Evolutionary conservation across 2,797 vertebrate genomes (phyloP).

Genomic region (Perodicticus potto): DNA sequence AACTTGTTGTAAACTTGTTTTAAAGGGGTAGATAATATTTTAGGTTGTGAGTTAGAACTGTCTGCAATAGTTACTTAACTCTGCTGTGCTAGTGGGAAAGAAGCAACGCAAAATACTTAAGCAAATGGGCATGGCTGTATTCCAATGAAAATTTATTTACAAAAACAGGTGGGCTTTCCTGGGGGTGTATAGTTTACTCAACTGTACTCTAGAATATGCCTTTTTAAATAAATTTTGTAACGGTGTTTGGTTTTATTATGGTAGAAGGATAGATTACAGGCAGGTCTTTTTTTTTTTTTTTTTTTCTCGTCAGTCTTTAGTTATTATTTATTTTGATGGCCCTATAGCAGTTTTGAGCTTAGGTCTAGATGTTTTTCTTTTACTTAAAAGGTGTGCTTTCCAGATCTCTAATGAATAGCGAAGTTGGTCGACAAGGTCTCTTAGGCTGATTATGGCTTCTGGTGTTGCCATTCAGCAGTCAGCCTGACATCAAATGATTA

Average conservation of each 20-base stretch:
- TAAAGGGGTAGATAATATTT: background rate
- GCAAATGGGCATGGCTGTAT: background rate
- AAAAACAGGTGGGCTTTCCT: background rate
- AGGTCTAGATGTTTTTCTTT: background rate
- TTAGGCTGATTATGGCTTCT: background rate
- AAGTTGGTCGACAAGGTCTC: background rate
- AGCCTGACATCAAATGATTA: background rate
- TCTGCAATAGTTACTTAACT: background rate
- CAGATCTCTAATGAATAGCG: background rate
- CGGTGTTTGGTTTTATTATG: background rate
- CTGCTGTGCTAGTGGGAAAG: background rate
- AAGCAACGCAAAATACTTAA: background rate
- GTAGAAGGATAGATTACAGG: background rate
- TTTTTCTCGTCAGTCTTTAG: background rate
- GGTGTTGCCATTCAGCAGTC: background rate
- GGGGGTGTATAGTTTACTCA: background rate
- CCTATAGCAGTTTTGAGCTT: background rate
- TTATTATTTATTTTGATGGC: slow-evolving; percentile 1
- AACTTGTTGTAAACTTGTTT: background rate
- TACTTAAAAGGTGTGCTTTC: background rate
- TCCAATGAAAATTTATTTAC: background rate
- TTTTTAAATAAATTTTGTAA: background rate
- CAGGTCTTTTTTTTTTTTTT: background rate
- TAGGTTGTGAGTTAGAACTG: background rate
- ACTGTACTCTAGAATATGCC: background rate